A percentile compares a stretch with the other conserved stretches of the same genome.
phyloP scores from a whole-genome alignment of 2,797 vertebrate genomes.

The Chrysocyon brachyurus region DNA sequence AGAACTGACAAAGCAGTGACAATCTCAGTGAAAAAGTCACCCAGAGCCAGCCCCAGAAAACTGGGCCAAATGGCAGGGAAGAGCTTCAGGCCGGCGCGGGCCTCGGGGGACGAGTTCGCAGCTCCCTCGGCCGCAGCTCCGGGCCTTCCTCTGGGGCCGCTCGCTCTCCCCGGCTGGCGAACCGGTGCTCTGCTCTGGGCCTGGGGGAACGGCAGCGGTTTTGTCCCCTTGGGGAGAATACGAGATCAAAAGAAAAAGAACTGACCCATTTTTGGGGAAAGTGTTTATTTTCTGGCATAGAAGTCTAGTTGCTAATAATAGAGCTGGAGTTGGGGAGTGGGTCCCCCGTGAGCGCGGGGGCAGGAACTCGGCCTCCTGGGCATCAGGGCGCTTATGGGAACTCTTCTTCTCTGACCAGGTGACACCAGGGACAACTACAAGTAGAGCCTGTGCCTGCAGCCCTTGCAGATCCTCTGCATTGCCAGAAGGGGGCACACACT shows the following conservation, averaged over 20 bases:
- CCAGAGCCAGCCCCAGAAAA: conserved; percentile 17
- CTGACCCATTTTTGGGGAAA: conserved; percentile 36
- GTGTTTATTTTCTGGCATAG: background rate
- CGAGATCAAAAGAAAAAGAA: conserved; percentile 43
- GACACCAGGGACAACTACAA: background rate
- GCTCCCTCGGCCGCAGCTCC: background rate
- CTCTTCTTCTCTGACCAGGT: background rate
- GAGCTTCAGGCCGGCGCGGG: background rate
- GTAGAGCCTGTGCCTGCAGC: no score
- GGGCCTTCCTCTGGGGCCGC: background rate
- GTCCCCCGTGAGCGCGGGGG: background rate
- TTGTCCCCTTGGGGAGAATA: conserved; percentile 12
- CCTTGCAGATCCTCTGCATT: background rate
- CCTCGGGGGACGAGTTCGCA: background rate
- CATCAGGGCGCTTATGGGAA: background rate
- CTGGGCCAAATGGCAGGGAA: background rate
- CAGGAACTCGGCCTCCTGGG: background rate
- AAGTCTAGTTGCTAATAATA: conserved; percentile 54
- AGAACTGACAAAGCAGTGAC: conserved; percentile 28
- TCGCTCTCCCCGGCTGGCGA: background rate
- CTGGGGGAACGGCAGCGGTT: background rate
- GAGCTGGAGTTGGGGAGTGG: background rate
- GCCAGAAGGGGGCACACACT: background rate
- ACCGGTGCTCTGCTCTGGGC: fast-evolving
- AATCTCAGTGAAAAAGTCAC: conserved; percentile 41